These are phyloP conservation scores for Cabera pusaria DNA, from an alignment of 2,888 invertebrate genomes.

Conservation along the genomic window DNA sequence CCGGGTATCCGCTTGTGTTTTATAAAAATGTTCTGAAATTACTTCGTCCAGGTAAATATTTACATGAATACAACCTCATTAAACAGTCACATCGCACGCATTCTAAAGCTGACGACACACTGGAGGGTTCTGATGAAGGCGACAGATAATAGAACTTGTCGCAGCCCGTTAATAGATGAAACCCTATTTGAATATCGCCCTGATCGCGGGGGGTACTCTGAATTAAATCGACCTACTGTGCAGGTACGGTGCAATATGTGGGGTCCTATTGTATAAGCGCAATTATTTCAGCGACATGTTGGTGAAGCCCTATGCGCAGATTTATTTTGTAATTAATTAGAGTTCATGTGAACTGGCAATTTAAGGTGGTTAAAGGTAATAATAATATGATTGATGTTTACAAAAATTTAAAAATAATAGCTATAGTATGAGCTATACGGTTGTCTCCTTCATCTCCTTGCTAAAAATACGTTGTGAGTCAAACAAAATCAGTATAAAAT, in stretches of 20 bases:
- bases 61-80: no score
- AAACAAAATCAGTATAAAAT: no score
- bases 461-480: no score
- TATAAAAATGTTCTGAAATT: no score
- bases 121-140: conserved; percentile 66
- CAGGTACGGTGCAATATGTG: conserved; percentile 49
- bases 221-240: conserved; percentile 73
- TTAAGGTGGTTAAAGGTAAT: no score
- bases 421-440: no score
- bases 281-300: conserved; percentile 24
- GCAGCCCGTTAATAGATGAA: conserved; percentile 77
- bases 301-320: conserved; percentile 19
- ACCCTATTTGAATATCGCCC: conserved; percentile 81
- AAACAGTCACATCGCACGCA: conserved; percentile 34
- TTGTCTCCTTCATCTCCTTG: no score
- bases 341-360: no score
- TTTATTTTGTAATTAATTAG: background rate
- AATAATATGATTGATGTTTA: no score
- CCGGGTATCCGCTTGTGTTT: no score
- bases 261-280: conserved; percentile 33
- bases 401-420: no score
- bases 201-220: conserved; percentile 70
- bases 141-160: conserved; percentile 76
- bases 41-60: no score
- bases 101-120: conserved; percentile 29